phyloP scores from a whole-genome alignment of 2,888 invertebrate species.

The Neoascia interrupta region DNA sequence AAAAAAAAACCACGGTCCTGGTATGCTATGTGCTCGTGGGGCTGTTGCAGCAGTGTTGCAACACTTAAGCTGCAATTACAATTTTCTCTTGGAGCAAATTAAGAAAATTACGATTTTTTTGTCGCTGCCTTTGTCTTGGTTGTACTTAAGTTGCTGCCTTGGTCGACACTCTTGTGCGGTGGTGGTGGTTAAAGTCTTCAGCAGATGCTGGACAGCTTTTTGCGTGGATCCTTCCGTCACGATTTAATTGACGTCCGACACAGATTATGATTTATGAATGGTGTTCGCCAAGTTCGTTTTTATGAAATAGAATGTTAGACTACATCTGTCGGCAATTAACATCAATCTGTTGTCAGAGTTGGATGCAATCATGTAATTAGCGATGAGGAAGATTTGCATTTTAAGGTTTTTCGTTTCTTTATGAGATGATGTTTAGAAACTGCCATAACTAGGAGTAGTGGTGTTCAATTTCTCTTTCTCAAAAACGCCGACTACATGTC shows the following conservation, averaged over 20 bases:
- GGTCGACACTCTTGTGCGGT: neutral
- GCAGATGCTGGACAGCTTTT: constrained; percentile 30
- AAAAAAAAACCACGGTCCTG: too few species aligned
- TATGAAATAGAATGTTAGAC: neutral
- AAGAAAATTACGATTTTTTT: constrained; percentile 37
- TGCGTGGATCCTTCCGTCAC: constrained; percentile 31
- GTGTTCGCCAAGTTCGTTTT: neutral
- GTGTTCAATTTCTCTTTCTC: too few species aligned
- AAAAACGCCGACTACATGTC: too few species aligned
- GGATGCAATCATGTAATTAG: too few species aligned
- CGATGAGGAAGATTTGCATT: too few species aligned
- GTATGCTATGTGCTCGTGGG: neutral
- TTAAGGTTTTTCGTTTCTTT: too few species aligned
- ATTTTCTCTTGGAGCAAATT: constrained; percentile 32
- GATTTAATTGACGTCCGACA: constrained; percentile 3
- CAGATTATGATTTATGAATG: constrained; percentile 33
- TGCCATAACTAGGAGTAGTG: too few species aligned
- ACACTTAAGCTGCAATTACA: constrained; percentile 49
- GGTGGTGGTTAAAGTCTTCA: constrained; percentile 6
- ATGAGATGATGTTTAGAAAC: too few species aligned
- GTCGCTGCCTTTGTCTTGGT: neutral
- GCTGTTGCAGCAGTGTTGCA: neutral
- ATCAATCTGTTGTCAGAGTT: neutral
- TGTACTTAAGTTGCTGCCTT: neutral
- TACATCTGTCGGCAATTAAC: constrained; percentile 19